Evolutionary conservation across 2,797 vertebrate species (phyloP).

Genomic region (Malurus splendens): DNA sequence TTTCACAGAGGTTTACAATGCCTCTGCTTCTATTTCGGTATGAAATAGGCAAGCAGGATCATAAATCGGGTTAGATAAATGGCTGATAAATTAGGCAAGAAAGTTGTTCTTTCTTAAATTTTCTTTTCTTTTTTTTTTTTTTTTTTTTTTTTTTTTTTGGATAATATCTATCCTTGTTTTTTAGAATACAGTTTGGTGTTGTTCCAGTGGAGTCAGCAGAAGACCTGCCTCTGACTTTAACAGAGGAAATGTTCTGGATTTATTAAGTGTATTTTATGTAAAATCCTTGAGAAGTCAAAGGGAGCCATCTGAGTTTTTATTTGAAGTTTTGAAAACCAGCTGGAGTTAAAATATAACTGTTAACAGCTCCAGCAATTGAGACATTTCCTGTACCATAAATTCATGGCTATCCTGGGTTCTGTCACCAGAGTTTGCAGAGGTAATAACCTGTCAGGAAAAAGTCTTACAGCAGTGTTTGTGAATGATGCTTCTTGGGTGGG

Average conservation of each 20-base stretch:
- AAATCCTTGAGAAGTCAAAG: neutral
- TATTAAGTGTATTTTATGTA: neutral
- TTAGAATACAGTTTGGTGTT: neutral
- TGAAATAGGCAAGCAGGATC: neutral
- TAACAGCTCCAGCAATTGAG: neutral
- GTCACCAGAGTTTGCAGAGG: neutral
- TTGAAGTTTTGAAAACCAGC: neutral
- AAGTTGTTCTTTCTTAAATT: neutral
- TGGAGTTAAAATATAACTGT: conserved; percentile 18
- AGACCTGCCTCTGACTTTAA: neutral
- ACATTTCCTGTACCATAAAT: neutral
- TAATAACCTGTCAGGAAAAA: neutral
- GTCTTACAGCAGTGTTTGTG: neutral
- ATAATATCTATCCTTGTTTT: neutral
- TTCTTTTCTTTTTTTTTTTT: no score
- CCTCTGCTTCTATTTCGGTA: neutral
- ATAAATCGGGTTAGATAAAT: neutral
- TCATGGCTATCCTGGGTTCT: neutral
- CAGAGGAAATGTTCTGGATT: neutral
- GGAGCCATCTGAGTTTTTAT: neutral
- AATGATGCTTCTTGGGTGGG: neutral
- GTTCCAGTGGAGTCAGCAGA: neutral
- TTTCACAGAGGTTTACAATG: neutral
- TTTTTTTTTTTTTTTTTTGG: neutral
- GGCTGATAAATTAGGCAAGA: neutral